phyloP scores from a whole-genome alignment of 2,888 invertebrate species.

The Chalcis sispes region DNA sequence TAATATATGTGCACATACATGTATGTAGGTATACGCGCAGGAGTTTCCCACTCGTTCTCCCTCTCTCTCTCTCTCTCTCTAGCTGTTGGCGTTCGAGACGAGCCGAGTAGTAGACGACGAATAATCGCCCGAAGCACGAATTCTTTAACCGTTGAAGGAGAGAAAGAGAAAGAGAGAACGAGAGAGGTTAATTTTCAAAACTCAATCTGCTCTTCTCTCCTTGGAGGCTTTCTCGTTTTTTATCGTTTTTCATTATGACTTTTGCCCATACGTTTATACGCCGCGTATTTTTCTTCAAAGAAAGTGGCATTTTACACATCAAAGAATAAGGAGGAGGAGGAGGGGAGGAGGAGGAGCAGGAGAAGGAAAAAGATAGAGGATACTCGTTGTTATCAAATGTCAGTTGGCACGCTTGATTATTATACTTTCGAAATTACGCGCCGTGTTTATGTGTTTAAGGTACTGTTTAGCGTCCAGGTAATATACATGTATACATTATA shows the following conservation, averaged over 20 bases:
- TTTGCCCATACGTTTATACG: too few relatives aligned
- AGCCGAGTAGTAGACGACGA: neutral
- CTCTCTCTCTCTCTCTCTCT: neutral
- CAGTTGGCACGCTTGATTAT: constrained; percentile 40
- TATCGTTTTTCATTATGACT: constrained; percentile 19
- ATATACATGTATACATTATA: too few relatives aligned
- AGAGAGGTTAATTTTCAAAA: constrained; percentile 44
- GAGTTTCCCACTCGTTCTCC: too few relatives aligned
- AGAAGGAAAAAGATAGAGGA: too few relatives aligned
- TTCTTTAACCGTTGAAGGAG: neutral
- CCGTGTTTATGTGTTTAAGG: too few relatives aligned
- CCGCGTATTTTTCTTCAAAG: too few relatives aligned
- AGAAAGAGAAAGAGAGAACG: neutral
- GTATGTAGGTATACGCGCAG: neutral
- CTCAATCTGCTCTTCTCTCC: constrained; percentile 25
- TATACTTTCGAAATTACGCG: constrained; percentile 36
- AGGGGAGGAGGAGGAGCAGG: too few relatives aligned
- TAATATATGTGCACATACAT: neutral
- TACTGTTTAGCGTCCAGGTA: too few relatives aligned
- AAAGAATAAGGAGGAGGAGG: too few relatives aligned
- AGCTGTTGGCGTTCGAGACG: neutral
- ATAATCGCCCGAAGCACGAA: constrained; percentile 31
- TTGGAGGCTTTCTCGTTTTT: neutral
- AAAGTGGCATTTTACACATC: too few relatives aligned
- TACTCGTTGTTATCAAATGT: constrained; percentile 9